These are phyloP conservation scores for Drosophila monieri DNA, from an alignment of 2,888 invertebrate species.

Conservation along the genomic window DNA sequence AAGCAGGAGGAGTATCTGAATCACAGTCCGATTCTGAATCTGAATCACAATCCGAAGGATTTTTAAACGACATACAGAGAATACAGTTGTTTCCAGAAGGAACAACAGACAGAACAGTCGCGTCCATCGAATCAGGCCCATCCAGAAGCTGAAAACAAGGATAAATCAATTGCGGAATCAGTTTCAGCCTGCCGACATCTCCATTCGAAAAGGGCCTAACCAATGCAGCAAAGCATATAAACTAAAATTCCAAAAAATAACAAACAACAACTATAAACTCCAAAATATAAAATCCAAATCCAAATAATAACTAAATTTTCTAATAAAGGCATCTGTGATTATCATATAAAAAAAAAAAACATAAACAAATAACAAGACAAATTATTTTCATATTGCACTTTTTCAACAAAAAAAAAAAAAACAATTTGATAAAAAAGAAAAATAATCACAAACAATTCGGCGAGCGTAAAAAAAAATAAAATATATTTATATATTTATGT, in stretches of 20 bases:
- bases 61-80: slow-evolving; percentile 18
- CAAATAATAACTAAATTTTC: slow-evolving; percentile 35
- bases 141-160: slow-evolving; percentile 9
- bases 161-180: slow-evolving; percentile 35
- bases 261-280: slow-evolving; percentile 27
- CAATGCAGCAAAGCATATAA: slow-evolving; percentile 58
- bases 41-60: slow-evolving; percentile 4
- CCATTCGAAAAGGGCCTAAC: slow-evolving; percentile 82
- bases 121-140: slow-evolving; percentile 26
- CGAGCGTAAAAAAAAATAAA: slow-evolving; percentile 21
- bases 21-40: neutral
- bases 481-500: slow-evolving; percentile 28
- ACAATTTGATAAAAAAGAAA: slow-evolving; percentile 34
- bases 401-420: slow-evolving; percentile 51
- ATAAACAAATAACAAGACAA: slow-evolving; percentile 42
- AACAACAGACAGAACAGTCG: slow-evolving; percentile 25
- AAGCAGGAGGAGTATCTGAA: slow-evolving; percentile 21
- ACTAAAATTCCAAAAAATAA: slow-evolving; percentile 43
- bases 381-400: slow-evolving; percentile 81
- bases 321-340: slow-evolving; percentile 78
- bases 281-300: slow-evolving; percentile 11
- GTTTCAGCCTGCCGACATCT: slow-evolving; percentile 83
- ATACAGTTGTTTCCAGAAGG: slow-evolving; percentile 25
- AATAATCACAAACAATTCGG: slow-evolving; percentile 37
- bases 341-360: slow-evolving; percentile 53